Evolutionary conservation across 2,797 vertebrate species (phyloP).

Genomic region (Pogoniulus pusillus): DNA sequence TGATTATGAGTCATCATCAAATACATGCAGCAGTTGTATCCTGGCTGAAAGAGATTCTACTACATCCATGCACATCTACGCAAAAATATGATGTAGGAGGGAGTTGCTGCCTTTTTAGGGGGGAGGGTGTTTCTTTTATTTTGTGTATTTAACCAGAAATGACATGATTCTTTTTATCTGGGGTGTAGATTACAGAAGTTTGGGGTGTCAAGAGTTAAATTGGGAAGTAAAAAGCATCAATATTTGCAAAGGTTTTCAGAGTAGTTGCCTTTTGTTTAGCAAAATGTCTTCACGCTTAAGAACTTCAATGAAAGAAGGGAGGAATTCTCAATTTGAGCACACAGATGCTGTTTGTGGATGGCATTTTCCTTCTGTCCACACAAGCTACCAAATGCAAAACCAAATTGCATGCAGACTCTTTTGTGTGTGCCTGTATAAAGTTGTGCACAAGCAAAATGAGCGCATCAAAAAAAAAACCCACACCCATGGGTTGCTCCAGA

Average conservation of each 20-base stretch:
- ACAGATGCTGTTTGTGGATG: neutral
- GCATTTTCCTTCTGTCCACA: constrained; percentile 39
- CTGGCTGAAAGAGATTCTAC: neutral
- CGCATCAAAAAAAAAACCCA: neutral
- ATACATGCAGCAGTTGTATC: neutral
- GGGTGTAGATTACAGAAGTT: neutral
- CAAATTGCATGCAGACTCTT: neutral
- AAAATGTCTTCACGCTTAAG: constrained; percentile 1
- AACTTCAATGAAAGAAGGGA: constrained; percentile 23
- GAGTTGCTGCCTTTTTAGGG: no score
- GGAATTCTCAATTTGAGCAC: constrained; percentile 26
- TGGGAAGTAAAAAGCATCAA: neutral
- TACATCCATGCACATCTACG: neutral
- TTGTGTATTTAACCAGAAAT: neutral
- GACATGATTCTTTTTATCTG: neutral
- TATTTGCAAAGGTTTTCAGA: neutral
- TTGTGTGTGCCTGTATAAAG: neutral
- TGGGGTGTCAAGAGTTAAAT: neutral
- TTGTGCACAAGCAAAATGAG: neutral
- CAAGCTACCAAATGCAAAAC: constrained; percentile 14
- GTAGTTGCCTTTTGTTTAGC: neutral
- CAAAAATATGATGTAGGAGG: neutral
- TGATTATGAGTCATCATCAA: neutral
- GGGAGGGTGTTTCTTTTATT: no score
- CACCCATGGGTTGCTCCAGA: neutral